phyloP scores from a whole-genome alignment of 2,888 invertebrate species.

The Stratiomys singularior region DNA sequence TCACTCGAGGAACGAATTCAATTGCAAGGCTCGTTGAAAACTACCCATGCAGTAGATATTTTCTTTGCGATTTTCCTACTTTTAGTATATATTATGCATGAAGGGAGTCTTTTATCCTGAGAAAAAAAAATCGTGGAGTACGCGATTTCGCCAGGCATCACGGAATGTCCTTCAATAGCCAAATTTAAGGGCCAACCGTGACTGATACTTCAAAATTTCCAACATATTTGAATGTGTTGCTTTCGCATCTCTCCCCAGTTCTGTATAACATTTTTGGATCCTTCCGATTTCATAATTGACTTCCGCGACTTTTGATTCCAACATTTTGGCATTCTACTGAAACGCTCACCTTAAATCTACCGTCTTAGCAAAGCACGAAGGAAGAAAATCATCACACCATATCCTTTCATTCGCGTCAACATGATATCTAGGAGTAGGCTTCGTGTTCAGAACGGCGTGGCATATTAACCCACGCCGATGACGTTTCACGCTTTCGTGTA shows the following conservation, averaged over 20 bases:
- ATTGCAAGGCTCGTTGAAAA: constrained; percentile 46
- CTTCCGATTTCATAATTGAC: no score
- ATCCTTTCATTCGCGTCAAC: constrained; percentile 15
- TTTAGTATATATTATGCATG: constrained; percentile 37
- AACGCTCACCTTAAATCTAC: background rate
- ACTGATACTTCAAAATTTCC: background rate
- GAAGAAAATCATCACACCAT: background rate
- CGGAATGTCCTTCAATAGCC: background rate
- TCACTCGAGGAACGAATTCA: constrained; percentile 40
- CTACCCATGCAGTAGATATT: constrained; percentile 41
- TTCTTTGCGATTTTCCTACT: constrained; percentile 34
- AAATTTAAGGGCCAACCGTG: no score
- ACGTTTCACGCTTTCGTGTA: constrained; percentile 28
- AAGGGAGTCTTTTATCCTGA: constrained; percentile 12
- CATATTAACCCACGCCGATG: constrained; percentile 11
- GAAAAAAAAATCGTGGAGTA: background rate
- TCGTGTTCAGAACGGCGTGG: constrained; percentile 10
- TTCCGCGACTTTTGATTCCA: no score
- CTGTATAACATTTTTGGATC: no score
- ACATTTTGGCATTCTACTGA: no score
- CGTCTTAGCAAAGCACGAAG: background rate
- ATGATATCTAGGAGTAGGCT: background rate
- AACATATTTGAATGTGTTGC: no score
- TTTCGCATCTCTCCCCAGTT: no score
- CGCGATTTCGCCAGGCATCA: background rate